A percentile compares a stretch with the other conserved stretches of the same genome.
Evolutionary conservation across 2,113 vertebrate species (phyloP).

Genomic region (Larimichthys polyactis): DNA sequence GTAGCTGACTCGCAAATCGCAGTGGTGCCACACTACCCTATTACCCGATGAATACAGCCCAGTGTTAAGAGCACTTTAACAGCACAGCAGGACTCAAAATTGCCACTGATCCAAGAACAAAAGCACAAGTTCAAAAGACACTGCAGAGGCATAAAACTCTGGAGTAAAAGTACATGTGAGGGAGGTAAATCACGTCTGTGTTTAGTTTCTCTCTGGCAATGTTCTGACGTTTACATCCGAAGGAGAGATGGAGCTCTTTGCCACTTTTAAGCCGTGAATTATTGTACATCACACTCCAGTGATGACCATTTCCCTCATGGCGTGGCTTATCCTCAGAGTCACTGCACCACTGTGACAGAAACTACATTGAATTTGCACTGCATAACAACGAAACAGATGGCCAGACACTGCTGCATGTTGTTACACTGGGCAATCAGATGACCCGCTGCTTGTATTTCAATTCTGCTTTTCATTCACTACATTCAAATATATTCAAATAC

Average conservation of each 20-base stretch:
- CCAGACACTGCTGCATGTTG: slow-evolving; percentile 51
- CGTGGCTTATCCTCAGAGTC: slow-evolving; percentile 48
- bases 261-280: slow-evolving; percentile 21
- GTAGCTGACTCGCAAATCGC: slow-evolving; percentile 12
- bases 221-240: slow-evolving; percentile 14
- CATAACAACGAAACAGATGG: slow-evolving; percentile 53
- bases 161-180: background rate
- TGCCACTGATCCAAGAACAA: slow-evolving; percentile 25
- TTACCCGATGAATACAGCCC: background rate
- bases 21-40: background rate
- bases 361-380: slow-evolving; percentile 45
- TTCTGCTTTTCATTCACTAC: slow-evolving; percentile 13
- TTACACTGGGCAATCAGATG: slow-evolving; percentile 32
- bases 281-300: slow-evolving; percentile 15
- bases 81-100: slow-evolving; percentile 2
- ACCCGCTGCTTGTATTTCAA: slow-evolving; percentile 44
- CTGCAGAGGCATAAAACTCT: slow-evolving; percentile 39
- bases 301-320: slow-evolving; percentile 51
- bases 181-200: slow-evolving; percentile 3
- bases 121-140: slow-evolving; percentile 5
- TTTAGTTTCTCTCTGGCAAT: slow-evolving; percentile 22
- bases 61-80: slow-evolving; percentile 11
- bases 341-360: slow-evolving; percentile 59
- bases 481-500: slow-evolving; percentile 23
- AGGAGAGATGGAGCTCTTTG: slow-evolving; percentile 17